Percentiles rank a stretch among this genome's conserved stretches.
phyloP scores from a whole-genome alignment of 2,888 invertebrate genomes.

The Buathra laborator region DNA sequence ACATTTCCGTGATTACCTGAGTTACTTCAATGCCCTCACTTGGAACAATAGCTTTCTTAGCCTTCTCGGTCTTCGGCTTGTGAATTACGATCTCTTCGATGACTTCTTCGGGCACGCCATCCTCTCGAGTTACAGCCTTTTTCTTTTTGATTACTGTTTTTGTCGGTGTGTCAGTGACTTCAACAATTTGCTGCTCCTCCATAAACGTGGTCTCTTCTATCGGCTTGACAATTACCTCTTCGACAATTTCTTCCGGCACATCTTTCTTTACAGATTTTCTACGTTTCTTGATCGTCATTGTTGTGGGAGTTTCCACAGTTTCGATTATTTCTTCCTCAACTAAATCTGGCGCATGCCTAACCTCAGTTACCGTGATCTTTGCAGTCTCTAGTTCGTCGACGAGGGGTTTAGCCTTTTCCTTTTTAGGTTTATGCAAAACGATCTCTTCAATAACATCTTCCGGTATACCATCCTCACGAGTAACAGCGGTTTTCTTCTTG shows the following conservation, averaged over 20 bases:
- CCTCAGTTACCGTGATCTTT: slow-evolving; percentile 66
- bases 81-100: slow-evolving; percentile 82
- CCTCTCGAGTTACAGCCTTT: slow-evolving; percentile 68
- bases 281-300: slow-evolving; percentile 67
- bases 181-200: slow-evolving; percentile 75
- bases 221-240: slow-evolving; percentile 70
- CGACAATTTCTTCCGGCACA: slow-evolving; percentile 71
- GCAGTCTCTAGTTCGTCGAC: slow-evolving; percentile 82
- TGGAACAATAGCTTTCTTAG: slow-evolving; percentile 68
- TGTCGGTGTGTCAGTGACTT: slow-evolving; percentile 70
- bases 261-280: slow-evolving; percentile 68
- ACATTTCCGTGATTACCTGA: slow-evolving; percentile 69
- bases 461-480: slow-evolving; percentile 74
- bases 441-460: slow-evolving; percentile 77
- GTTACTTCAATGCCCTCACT: slow-evolving; percentile 71
- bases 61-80: slow-evolving; percentile 71
- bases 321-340: slow-evolving; percentile 72
- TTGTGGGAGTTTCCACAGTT: slow-evolving; percentile 70
- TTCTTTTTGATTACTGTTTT: slow-evolving; percentile 73
- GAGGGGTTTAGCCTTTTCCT: slow-evolving; percentile 69
- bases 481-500: slow-evolving; percentile 72
- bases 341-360: slow-evolving; percentile 72
- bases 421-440: slow-evolving; percentile 71
- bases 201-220: slow-evolving; percentile 62
- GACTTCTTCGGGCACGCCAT: slow-evolving; percentile 71